phyloP scores from a whole-genome alignment of 2,888 invertebrate genomes.

The Platycheirus albimanus region DNA sequence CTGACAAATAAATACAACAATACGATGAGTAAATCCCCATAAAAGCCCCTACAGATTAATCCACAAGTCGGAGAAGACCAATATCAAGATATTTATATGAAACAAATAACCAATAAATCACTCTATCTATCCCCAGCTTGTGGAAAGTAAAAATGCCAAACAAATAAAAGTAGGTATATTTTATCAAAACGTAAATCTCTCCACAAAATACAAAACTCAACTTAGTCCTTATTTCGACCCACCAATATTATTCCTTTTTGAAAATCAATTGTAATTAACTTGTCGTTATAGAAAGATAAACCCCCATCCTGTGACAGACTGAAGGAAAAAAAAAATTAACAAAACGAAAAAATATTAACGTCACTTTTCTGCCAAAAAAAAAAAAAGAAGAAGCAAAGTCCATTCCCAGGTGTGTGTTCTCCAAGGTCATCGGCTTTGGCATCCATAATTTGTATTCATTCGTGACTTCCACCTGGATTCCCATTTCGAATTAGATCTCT shows the following conservation, averaged over 20 bases:
- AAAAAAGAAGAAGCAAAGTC: not conserved
- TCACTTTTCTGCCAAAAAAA: slow-evolving; percentile 28
- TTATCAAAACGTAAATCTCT: slow-evolving; percentile 10
- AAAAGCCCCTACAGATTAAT: not conserved
- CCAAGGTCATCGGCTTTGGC: slow-evolving; percentile 62
- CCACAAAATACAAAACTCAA: too few relatives aligned
- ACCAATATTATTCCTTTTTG: slow-evolving; percentile 18
- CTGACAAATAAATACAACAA: not conserved
- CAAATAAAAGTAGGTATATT: slow-evolving; percentile 4
- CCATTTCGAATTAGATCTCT: slow-evolving; percentile 56
- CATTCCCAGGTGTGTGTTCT: not conserved
- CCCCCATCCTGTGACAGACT: slow-evolving; percentile 40
- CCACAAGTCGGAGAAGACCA: not conserved
- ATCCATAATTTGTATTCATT: slow-evolving; percentile 73
- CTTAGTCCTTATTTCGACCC: not conserved
- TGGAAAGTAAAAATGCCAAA: not conserved
- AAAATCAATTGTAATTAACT: slow-evolving; percentile 72
- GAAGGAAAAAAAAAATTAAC: not conserved
- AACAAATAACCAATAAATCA: slow-evolving; percentile 34
- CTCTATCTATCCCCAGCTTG: slow-evolving; percentile 6
- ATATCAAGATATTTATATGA: slow-evolving; percentile 28
- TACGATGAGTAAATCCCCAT: not conserved
- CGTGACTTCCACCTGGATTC: slow-evolving; percentile 66
- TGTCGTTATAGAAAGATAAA: slow-evolving; percentile 69
- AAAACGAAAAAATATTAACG: slow-evolving; percentile 36